phyloP scores from a whole-genome alignment of 2,113 vertebrate genomes.

The Mus pahari region DNA sequence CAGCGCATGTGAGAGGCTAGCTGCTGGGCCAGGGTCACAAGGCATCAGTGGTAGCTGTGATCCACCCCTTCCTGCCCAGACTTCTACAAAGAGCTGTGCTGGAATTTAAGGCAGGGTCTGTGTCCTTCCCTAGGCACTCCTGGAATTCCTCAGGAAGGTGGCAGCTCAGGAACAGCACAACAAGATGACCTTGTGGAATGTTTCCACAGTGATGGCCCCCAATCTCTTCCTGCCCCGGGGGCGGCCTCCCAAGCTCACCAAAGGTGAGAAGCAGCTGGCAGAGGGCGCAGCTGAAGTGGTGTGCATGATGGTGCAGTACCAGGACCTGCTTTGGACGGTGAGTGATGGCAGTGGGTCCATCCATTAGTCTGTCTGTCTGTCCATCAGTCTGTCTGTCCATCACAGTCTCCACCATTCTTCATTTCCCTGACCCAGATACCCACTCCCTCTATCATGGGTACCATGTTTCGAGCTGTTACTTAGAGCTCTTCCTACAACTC shows the following conservation, averaged over 20 bases:
- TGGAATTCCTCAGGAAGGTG: slow-evolving; percentile 80
- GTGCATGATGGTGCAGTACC: slow-evolving; percentile 92
- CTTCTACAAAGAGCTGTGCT: background rate
- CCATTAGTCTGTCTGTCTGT: too few species aligned
- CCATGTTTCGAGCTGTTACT: background rate
- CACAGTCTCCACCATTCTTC: too few species aligned
- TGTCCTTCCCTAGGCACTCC: slow-evolving; percentile 78
- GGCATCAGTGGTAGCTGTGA: accelerated
- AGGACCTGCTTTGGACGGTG: slow-evolving; percentile 95
- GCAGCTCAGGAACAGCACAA: slow-evolving; percentile 91
- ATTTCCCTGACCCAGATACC: background rate
- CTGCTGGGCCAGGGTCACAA: background rate
- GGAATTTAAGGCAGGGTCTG: background rate
- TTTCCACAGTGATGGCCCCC: slow-evolving; percentile 94
- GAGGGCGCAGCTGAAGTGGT: slow-evolving; percentile 92
- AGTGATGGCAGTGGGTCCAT: background rate
- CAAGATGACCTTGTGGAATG: slow-evolving; percentile 95
- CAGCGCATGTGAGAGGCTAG: accelerated
- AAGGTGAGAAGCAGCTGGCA: slow-evolving; percentile 92
- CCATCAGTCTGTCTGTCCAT: background rate
- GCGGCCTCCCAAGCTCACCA: slow-evolving; percentile 88
- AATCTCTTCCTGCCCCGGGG: slow-evolving; percentile 95
- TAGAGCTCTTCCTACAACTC: background rate
- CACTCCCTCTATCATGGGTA: too few species aligned
- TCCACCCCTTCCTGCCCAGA: background rate